Conservation (phyloP, 1,140 invertebrate species). For the Bradysia coprophila region DNA sequence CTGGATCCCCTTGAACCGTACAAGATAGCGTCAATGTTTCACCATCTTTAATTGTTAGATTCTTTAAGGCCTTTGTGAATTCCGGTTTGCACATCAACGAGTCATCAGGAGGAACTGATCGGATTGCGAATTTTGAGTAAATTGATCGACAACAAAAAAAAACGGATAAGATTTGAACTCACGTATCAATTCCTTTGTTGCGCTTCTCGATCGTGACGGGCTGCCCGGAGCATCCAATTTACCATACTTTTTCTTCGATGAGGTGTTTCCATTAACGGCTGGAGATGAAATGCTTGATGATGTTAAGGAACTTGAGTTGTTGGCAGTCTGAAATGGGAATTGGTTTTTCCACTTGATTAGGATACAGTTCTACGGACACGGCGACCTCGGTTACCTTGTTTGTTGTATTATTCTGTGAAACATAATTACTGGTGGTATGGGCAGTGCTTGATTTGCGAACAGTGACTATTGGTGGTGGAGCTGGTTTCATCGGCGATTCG, state of each 20-base stretch:
- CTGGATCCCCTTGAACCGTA: slow-evolving; percentile 74
- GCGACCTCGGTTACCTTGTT: neutral
- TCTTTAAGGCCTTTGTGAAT: slow-evolving; percentile 52
- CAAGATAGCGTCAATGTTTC: slow-evolving; percentile 58
- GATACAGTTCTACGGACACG: neutral
- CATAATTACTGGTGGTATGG: neutral
- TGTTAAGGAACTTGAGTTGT: slow-evolving; percentile 10
- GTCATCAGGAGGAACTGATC: slow-evolving; percentile 62
- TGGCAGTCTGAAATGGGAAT: slow-evolving; percentile 6
- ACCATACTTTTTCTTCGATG: slow-evolving; percentile 55
- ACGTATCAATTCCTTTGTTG: slow-evolving; percentile 80
- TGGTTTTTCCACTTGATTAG: neutral
- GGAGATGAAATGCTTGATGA: slow-evolving; percentile 9
- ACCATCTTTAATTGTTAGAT: slow-evolving; percentile 60
- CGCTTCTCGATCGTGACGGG: slow-evolving; percentile 61
- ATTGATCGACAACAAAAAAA: slow-evolving; percentile 1
- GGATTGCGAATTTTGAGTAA: slow-evolving; percentile 9
- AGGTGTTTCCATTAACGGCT: slow-evolving; percentile 5
- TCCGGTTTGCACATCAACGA: slow-evolving; percentile 65
- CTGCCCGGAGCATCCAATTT: slow-evolving; percentile 50
- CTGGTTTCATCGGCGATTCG: slow-evolving; percentile 58
- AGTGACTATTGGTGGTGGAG: slow-evolving; percentile 48
- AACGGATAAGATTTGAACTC: slow-evolving; percentile 22
- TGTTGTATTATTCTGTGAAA: neutral
- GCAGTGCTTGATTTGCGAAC: slow-evolving; percentile 11